Percentiles rank a stretch among this genome's conserved stretches.
phyloP scores from a whole-genome alignment of 1,140 invertebrate species.

The Aleiodes sp. region DNA sequence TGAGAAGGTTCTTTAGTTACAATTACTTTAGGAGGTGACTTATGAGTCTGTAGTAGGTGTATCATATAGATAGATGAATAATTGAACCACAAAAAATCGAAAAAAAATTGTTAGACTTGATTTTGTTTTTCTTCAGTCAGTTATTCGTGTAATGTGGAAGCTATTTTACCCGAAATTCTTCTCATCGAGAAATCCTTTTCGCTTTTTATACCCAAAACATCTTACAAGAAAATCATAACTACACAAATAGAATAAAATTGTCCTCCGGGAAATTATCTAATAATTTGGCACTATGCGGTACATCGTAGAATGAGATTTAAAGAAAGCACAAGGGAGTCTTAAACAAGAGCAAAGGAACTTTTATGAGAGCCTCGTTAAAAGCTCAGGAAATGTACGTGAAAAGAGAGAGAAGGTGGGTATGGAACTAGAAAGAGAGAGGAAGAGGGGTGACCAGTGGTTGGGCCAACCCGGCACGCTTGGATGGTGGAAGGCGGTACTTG shows the following conservation, averaged over 20 bases:
- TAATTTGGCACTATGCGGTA: background rate
- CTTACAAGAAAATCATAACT: too few species aligned
- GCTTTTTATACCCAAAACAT: too few species aligned
- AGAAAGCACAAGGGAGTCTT: background rate
- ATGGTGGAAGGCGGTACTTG: slow-evolving; percentile 41
- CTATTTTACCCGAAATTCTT: too few species aligned
- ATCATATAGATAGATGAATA: too few species aligned
- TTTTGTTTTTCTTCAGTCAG: too few species aligned
- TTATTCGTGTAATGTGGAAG: too few species aligned
- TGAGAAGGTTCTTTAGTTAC: too few species aligned
- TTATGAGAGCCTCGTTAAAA: slow-evolving; percentile 52
- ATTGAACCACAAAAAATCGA: too few species aligned
- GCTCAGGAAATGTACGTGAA: slow-evolving; percentile 47
- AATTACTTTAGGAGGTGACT: too few species aligned
- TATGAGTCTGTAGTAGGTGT: too few species aligned
- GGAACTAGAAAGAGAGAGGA: background rate
- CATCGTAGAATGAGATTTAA: background rate
- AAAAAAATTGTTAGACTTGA: too few species aligned
- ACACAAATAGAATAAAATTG: background rate
- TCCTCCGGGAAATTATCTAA: background rate
- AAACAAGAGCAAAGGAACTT: slow-evolving; percentile 26
- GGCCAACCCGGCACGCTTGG: slow-evolving; percentile 3
- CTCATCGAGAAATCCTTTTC: too few species aligned
- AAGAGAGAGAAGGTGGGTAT: background rate
- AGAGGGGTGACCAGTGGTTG: background rate